Evolutionary conservation across 1,140 invertebrate species (phyloP).

Genomic region (Ephestia elutella): DNA sequence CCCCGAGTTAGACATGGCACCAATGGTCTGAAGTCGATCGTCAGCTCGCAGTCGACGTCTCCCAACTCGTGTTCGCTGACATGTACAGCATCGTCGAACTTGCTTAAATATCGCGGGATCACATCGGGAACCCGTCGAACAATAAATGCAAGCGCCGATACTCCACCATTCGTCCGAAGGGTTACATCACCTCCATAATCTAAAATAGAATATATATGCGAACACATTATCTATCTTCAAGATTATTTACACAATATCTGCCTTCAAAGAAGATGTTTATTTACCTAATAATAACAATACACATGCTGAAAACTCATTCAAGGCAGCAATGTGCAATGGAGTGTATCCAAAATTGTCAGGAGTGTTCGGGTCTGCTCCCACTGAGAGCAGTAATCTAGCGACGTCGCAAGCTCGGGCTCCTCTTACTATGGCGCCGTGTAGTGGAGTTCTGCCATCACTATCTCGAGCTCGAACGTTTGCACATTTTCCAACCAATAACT

Average conservation of each 20-base stretch:
- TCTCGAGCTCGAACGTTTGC: constrained; percentile 80
- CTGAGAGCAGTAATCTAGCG: constrained; percentile 78
- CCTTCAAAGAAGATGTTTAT: constrained; percentile 9
- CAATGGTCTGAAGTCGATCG: constrained; percentile 82
- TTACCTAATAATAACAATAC: constrained; percentile 82
- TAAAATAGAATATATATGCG: constrained; percentile 29
- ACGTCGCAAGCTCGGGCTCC: constrained; percentile 82
- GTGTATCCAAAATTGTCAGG: constrained; percentile 87
- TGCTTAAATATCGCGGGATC: constrained; percentile 79
- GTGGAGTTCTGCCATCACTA: constrained; percentile 81
- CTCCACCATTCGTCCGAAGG: constrained; percentile 84
- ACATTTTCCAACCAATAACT: constrained; percentile 77
- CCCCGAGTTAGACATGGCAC: constrained; percentile 78
- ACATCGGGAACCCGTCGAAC: constrained; percentile 87
- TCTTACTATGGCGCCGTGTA: constrained; percentile 87
- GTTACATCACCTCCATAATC: constrained; percentile 88
- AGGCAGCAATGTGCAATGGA: constrained; percentile 86
- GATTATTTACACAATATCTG: constrained; percentile 8
- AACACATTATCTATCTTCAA: constrained; percentile 6
- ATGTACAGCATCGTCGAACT: constrained; percentile 85
- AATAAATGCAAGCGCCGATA: constrained; percentile 86
- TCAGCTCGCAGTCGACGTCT: constrained; percentile 87
- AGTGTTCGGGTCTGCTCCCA: constrained; percentile 85
- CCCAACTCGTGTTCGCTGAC: constrained; percentile 87
- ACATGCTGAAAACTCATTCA: constrained; percentile 87